Percentiles rank a stretch among this genome's conserved stretches.
These are phyloP conservation scores for Catagonus wagneri DNA, from an alignment of 2,113 vertebrate species.

Conservation along the genomic window DNA sequence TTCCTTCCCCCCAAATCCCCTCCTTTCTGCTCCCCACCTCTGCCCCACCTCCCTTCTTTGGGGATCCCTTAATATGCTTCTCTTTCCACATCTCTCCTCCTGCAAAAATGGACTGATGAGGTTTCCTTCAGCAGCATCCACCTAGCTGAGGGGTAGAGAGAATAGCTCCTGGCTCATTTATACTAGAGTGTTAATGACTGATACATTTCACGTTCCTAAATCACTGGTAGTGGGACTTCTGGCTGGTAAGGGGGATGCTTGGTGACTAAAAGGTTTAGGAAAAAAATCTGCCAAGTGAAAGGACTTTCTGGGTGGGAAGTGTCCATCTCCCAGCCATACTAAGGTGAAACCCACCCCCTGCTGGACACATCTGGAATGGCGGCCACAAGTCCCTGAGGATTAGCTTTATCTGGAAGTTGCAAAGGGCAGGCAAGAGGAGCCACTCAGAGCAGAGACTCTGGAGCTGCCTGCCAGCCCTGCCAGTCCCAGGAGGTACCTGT, in stretches of 20 bases:
- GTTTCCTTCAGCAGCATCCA: not conserved
- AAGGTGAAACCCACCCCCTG: not conserved
- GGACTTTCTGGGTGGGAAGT: not conserved
- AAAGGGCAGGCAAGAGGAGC: not conserved
- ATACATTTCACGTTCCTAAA: not conserved
- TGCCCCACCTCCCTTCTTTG: not conserved
- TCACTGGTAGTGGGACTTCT: not conserved
- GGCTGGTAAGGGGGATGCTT: not conserved
- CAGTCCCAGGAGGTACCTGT: not conserved
- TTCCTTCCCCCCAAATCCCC: not conserved
- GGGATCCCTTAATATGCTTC: not conserved
- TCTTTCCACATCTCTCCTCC: not conserved
- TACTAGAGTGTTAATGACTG: not conserved
- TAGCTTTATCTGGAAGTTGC: not conserved
- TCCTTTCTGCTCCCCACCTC: not conserved
- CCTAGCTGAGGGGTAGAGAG: not conserved
- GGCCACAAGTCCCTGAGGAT: not conserved
- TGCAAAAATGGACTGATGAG: not conserved
- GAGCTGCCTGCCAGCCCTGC: not conserved
- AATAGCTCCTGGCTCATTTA: not conserved
- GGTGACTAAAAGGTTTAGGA: not conserved
- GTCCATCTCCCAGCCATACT: not conserved
- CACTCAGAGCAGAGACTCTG: not conserved
- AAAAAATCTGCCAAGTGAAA: not conserved
- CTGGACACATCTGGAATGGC: not conserved